phyloP scores from a whole-genome alignment of 2,113 vertebrate species.

The Ailurus styani region DNA sequence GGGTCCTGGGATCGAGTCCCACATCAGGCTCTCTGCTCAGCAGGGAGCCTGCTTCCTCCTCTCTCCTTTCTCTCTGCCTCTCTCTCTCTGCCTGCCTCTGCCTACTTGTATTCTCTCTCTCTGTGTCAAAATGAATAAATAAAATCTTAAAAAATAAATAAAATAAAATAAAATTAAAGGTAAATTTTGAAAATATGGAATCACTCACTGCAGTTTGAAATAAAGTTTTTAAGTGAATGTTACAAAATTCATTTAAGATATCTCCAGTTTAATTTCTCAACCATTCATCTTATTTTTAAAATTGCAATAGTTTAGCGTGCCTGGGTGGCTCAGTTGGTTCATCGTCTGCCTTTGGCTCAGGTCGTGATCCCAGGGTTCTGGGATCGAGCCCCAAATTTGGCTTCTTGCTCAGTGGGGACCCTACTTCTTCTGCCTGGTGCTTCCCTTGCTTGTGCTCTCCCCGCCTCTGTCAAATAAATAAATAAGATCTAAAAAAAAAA shows the following conservation, averaged over 20 bases:
- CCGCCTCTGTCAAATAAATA: too few species aligned
- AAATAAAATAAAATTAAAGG: not conserved
- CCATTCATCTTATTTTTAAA: not conserved
- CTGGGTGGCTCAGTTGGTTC: not conserved
- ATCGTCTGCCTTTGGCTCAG: not conserved
- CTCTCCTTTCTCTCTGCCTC: too few species aligned
- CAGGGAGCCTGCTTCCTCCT: too few species aligned
- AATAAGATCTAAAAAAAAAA: not conserved
- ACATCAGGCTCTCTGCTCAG: too few species aligned
- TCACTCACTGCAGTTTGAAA: not conserved
- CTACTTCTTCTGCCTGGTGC: not conserved
- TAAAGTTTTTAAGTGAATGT: not conserved
- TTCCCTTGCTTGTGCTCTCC: too few species aligned
- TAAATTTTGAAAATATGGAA: not conserved
- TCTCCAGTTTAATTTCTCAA: not conserved
- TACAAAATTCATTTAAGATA: not conserved
- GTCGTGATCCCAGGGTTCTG: not conserved
- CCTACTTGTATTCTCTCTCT: too few species aligned
- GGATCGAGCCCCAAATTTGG: not conserved
- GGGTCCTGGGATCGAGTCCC: too few species aligned
- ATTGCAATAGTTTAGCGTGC: not conserved
- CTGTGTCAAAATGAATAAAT: too few species aligned
- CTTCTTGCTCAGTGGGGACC: not conserved
- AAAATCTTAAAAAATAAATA: too few species aligned
- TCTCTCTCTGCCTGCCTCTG: too few species aligned